Base-by-base conservation (phyloP, 1,140 invertebrate species). In the Metaphire vulgaris region DNA sequence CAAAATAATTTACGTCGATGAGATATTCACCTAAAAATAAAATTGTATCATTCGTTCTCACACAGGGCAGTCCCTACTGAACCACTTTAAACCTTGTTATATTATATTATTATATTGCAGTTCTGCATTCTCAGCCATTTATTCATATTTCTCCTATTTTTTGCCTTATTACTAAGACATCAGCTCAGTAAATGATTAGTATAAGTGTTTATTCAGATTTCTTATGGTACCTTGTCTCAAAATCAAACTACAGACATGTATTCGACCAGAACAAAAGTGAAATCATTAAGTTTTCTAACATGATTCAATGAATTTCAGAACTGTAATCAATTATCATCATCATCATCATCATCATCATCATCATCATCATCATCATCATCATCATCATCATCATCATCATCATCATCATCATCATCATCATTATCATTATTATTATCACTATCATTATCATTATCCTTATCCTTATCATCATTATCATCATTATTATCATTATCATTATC, bases 211-310 rank as follows among this genome's bases (percentile, higher is more conserved):
- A n/a, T n/a, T n/a, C n/a, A n/a, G n/a, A n/a, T n/a, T n/a, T n/a
- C n/a, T n/a, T n/a, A n/a, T n/a, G n/a, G n/a, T n/a, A n/a, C n/a
- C n/a, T n/a, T n/a, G n/a, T n/a, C n/a, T n/a, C n/a, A n/a, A n/a
- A n/a, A n/a, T n/a, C n/a, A n/a, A n/a, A n/a, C n/a, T 65, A n/a
- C 64, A 16, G 64, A n/a, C 64, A n/a, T 65, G 15, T 69, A 69
- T 69, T 15, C 14, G 12, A 56, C n/a, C 29, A n/a, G 16, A 65
- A 77, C 85, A 88, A 89, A 96, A 94, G 94, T 34, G 92, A 93
- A 98, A 94, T 83, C 96, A 93, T 16, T 95, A 93, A 26, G 93
- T n/a, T n/a, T n/a, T n/a, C n/a, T n/a, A n/a, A n/a, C n/a, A n/a
- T n/a, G n/a, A n/a, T n/a, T n/a, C n/a, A n/a, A n/a, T n/a, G n/a